Evolutionary conservation across 2,888 invertebrate species (phyloP).

Genomic region (Catocala nupta): DNA sequence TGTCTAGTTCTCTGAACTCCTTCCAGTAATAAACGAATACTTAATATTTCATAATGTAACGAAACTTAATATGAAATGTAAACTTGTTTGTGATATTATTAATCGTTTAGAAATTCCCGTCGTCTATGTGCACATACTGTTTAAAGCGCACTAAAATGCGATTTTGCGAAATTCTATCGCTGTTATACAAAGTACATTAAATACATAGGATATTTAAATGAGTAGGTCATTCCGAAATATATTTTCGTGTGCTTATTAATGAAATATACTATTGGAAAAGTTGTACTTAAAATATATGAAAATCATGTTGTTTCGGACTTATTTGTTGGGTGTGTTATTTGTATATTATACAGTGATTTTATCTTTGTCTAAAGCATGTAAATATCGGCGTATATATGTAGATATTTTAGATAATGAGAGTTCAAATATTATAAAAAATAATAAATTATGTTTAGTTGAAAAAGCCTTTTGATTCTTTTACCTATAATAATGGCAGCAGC

Average conservation of each 20-base stretch:
- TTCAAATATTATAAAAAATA: conserved; percentile 85
- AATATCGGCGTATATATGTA: conserved; percentile 82
- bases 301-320: conserved; percentile 72
- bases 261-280: conserved; percentile 62
- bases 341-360: conserved; percentile 81
- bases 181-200: conserved; percentile 56
- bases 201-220: conserved; percentile 55
- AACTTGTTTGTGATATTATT: conserved; percentile 40
- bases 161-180: conserved; percentile 38
- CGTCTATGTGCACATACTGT: conserved; percentile 31
- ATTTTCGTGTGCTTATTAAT: conserved; percentile 68
- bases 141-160: conserved; percentile 41
- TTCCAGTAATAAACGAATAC: conserved; percentile 15
- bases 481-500: background rate
- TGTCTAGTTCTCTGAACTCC: conserved; percentile 27
- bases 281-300: conserved; percentile 77
- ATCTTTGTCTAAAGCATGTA: conserved; percentile 81
- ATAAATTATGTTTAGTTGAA: conserved; percentile 86
- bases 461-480: conserved; percentile 36
- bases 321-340: conserved; percentile 80
- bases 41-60: conserved; percentile 12
- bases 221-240: conserved; percentile 63
- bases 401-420: conserved; percentile 85
- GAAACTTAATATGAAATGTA: conserved; percentile 17
- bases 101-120: conserved; percentile 27